phyloP scores from a whole-genome alignment of 2,797 vertebrate genomes.

The Chromis chromis region DNA sequence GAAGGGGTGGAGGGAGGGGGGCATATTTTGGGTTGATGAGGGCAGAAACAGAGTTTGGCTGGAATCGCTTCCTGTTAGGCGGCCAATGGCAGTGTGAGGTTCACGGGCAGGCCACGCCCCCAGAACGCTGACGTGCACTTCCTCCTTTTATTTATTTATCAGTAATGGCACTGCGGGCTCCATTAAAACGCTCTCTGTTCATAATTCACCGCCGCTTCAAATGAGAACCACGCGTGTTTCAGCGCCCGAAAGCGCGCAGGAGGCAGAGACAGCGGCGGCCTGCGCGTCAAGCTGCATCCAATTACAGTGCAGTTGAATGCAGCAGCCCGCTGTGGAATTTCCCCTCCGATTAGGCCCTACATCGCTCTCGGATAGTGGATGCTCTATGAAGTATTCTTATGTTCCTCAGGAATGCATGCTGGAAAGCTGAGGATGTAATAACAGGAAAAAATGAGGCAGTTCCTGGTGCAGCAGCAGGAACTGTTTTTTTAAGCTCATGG shows the following conservation, averaged over 20 bases:
- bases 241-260: constrained; percentile 14
- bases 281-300: constrained; percentile 53
- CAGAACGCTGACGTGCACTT: constrained; percentile 6
- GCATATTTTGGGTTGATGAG: constrained; percentile 13
- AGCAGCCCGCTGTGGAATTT: constrained; percentile 50
- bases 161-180: not conserved
- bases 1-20: not conserved
- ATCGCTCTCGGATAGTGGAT: not conserved
- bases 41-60: not conserved
- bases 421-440: too few relatives aligned
- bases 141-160: not conserved
- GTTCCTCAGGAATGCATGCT: constrained; percentile 1
- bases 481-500: too few relatives aligned
- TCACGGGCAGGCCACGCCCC: constrained; percentile 71
- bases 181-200: constrained; percentile 12
- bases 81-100: constrained; percentile 69
- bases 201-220: constrained; percentile 43
- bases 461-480: too few relatives aligned
- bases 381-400: not conserved
- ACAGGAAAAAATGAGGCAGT: not conserved
- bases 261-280: constrained; percentile 18
- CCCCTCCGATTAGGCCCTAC: constrained; percentile 16
- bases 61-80: constrained; percentile 53
- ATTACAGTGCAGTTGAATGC: constrained; percentile 44
- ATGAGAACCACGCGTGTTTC: constrained; percentile 32